Conservation (phyloP, 2,797 vertebrate genomes). For the Momotus momota region DNA sequence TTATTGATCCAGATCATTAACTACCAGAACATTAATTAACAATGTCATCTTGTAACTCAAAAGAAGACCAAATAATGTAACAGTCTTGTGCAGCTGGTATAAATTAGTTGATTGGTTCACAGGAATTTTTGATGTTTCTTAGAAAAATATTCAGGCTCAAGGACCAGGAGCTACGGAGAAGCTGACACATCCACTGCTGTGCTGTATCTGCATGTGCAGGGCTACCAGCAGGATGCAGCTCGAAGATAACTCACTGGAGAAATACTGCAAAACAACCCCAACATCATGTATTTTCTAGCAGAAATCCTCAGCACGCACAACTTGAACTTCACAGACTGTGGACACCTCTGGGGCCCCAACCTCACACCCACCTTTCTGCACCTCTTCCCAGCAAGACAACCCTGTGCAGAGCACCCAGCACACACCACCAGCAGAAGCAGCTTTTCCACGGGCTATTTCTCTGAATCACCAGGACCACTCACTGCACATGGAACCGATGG, state of each 20-base stretch:
- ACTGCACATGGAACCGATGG: fast-evolving
- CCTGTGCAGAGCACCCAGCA: background rate
- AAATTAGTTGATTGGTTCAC: background rate
- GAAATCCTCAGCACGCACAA: too few relatives aligned
- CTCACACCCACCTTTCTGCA: background rate
- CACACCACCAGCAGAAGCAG: background rate
- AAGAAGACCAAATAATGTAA: background rate
- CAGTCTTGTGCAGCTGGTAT: background rate
- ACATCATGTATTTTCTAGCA: too few relatives aligned
- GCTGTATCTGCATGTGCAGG: fast-evolving
- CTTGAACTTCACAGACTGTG: fast-evolving
- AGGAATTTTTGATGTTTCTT: background rate
- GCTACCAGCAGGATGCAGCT: background rate
- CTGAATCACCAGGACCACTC: background rate
- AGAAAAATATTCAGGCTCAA: background rate
- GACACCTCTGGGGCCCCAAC: background rate
- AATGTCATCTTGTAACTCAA: background rate
- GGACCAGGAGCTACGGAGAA: background rate
- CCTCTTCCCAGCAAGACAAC: background rate
- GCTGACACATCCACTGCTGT: background rate
- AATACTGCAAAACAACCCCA: too few relatives aligned
- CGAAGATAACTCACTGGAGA: background rate
- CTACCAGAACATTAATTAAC: conserved; percentile 9
- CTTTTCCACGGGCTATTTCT: background rate
- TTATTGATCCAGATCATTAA: conserved; percentile 6